phyloP scores from a whole-genome alignment of 2,113 vertebrate genomes.

The Aptenodytes forsteri region DNA sequence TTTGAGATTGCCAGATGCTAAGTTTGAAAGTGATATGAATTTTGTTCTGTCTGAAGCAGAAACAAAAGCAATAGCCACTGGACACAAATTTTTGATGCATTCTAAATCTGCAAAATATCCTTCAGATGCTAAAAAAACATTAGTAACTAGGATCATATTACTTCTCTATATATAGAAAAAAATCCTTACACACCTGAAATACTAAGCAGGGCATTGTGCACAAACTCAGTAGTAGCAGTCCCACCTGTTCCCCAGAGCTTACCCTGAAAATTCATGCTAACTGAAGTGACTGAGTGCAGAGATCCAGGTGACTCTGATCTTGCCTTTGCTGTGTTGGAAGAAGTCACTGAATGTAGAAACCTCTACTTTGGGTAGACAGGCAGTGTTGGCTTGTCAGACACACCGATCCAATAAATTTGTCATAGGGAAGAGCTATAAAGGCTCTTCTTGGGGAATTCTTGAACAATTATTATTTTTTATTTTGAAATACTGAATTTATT shows the following conservation, averaged over 20 bases:
- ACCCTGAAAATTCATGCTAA: background rate
- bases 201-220: background rate
- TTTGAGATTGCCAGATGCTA: background rate
- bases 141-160: background rate
- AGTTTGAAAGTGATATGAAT: background rate
- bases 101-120: background rate
- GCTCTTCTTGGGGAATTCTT: background rate
- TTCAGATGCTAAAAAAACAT: fast-evolving
- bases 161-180: fast-evolving
- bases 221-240: background rate
- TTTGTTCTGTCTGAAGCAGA: background rate
- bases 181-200: background rate
- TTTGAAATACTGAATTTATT: background rate
- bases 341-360: background rate
- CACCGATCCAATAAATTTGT: background rate
- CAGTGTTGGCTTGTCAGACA: background rate
- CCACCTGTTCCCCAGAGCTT: background rate
- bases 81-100: background rate
- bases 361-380: background rate
- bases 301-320: background rate
- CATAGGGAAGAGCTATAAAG: background rate
- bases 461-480: background rate
- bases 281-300: background rate
- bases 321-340: background rate
- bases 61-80: background rate